Percentiles rank a stretch among this genome's conserved stretches.
phyloP scores from a whole-genome alignment of 2,797 vertebrate genomes.

The Poecilia picta region DNA sequence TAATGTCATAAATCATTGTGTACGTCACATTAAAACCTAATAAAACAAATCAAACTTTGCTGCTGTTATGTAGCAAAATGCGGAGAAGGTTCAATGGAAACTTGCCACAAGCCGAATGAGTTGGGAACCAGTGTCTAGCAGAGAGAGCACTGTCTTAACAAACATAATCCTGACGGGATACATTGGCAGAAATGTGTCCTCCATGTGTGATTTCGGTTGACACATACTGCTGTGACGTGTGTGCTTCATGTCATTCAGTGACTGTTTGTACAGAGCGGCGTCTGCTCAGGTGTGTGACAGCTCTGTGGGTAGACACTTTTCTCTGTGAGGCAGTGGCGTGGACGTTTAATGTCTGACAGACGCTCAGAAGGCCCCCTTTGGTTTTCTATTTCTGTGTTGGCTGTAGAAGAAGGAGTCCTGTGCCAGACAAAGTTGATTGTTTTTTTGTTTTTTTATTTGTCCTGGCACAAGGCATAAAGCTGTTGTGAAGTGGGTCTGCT shows the following conservation, averaged over 20 bases:
- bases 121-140: slow-evolving; percentile 61
- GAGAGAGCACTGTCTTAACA: slow-evolving; percentile 85
- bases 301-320: slow-evolving; percentile 55
- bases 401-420: slow-evolving; percentile 45
- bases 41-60: not conserved
- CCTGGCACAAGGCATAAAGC: slow-evolving; percentile 50
- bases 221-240: slow-evolving; percentile 73
- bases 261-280: slow-evolving; percentile 61
- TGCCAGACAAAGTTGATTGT: slow-evolving; percentile 44
- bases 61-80: not conserved
- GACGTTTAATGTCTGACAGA: slow-evolving; percentile 46
- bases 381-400: slow-evolving; percentile 67
- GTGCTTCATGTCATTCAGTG: slow-evolving; percentile 75
- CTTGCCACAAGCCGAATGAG: slow-evolving; percentile 10
- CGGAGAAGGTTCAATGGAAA: not conserved
- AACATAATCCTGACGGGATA: slow-evolving; percentile 83
- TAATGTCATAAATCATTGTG: not conserved
- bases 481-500: slow-evolving; percentile 73
- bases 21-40: not conserved
- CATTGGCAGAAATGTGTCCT: slow-evolving; percentile 80
- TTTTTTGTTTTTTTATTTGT: slow-evolving; percentile 13
- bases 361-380: slow-evolving; percentile 40
- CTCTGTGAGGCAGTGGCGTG: slow-evolving; percentile 57
- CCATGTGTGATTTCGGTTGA: slow-evolving; percentile 73
- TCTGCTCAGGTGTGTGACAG: slow-evolving; percentile 58